phyloP scores from a whole-genome alignment of 2,797 vertebrate species.

The Xiphophorus birchmanni region DNA sequence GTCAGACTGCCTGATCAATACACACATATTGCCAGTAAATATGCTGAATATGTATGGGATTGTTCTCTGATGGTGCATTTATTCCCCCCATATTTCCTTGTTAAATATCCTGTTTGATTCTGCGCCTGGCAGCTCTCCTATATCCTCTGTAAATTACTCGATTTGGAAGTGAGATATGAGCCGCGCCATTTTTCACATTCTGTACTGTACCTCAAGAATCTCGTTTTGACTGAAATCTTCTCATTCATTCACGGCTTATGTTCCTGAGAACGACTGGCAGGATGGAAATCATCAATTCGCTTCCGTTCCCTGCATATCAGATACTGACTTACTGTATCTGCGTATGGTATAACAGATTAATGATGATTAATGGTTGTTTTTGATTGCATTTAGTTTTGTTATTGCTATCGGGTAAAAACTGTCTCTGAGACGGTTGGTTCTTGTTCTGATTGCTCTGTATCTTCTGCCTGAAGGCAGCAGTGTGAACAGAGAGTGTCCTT shows the following conservation, averaged over 20 bases:
- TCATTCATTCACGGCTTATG: constrained; percentile 12
- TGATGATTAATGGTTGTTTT: neutral
- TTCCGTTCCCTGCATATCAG: neutral
- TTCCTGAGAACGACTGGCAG: neutral
- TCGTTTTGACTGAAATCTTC: constrained; percentile 16
- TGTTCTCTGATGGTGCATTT: no score
- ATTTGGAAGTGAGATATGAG: constrained; percentile 24
- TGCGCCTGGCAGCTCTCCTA: constrained; percentile 9
- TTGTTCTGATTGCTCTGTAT: no score
- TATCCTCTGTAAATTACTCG: constrained; percentile 18
- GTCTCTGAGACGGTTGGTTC: no score
- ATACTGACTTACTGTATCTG: neutral
- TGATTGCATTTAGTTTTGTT: rapidly evolving
- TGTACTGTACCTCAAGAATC: constrained; percentile 14
- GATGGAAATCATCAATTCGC: constrained; percentile 7
- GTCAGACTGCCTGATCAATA: no score
- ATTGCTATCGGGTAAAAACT: no score
- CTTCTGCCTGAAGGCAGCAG: no score
- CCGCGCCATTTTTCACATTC: constrained; percentile 3
- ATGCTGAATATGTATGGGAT: no score
- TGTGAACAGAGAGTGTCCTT: no score
- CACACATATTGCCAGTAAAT: no score
- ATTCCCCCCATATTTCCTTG: no score
- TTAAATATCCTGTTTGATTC: constrained; percentile 42
- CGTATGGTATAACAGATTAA: neutral